These are phyloP conservation scores for Bombus impatiens DNA, from an alignment of 1,140 invertebrate genomes.

Conservation along the genomic window DNA sequence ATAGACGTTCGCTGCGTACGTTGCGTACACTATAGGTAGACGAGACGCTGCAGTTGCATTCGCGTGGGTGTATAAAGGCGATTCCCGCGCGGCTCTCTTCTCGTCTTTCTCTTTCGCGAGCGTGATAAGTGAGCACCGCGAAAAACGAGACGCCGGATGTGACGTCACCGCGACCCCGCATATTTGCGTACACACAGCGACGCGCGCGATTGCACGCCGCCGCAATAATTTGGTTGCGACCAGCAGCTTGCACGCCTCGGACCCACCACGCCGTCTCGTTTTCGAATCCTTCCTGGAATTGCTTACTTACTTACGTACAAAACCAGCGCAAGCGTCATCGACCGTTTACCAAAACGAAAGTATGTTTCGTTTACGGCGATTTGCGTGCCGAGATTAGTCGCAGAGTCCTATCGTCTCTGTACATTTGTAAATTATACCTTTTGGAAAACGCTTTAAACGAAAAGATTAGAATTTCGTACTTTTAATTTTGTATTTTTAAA, in stretches of 20 bases:
- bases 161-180: constrained; percentile 67
- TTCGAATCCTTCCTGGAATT: constrained; percentile 23
- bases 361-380: too few species aligned
- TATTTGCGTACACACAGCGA: constrained; percentile 60
- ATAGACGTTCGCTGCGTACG: neutral
- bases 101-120: constrained; percentile 21
- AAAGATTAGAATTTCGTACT: too few species aligned
- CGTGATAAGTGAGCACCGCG: constrained; percentile 68
- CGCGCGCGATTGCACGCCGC: constrained; percentile 49
- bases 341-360: too few species aligned
- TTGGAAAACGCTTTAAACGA: fast-evolving
- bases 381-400: too few species aligned
- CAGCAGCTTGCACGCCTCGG: neutral
- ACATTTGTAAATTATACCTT: too few species aligned
- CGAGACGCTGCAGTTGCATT: neutral
- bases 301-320: too few species aligned
- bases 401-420: too few species aligned
- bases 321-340: too few species aligned
- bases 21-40: neutral
- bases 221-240: constrained; percentile 36
- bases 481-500: too few species aligned
- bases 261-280: constrained; percentile 1
- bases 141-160: constrained; percentile 77
- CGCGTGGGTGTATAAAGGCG: constrained; percentile 54
- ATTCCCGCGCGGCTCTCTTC: constrained; percentile 3